Conservation (phyloP, 2,797 vertebrate species). For the Australoheros facetus region DNA sequence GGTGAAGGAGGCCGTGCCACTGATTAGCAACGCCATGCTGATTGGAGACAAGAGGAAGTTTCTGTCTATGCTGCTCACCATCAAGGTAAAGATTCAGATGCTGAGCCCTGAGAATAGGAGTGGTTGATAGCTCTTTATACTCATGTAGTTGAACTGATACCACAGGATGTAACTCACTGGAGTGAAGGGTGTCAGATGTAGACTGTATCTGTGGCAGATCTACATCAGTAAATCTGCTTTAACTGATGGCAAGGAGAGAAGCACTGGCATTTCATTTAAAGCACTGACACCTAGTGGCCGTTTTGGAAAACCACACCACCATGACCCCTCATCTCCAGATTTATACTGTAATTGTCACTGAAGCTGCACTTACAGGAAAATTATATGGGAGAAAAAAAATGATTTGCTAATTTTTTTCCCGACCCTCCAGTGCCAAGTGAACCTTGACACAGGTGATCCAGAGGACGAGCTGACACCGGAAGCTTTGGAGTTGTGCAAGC, state of each 20-base stretch:
- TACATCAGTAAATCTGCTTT: background rate
- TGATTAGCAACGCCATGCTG: constrained; percentile 92
- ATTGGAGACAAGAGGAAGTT: constrained; percentile 94
- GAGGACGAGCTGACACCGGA: constrained; percentile 85
- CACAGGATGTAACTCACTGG: background rate
- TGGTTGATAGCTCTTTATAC: background rate
- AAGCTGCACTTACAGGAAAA: background rate
- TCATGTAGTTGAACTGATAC: background rate
- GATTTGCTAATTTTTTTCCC: no score
- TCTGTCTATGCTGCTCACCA: constrained; percentile 89
- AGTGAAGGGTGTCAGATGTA: background rate
- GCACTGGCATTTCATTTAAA: background rate
- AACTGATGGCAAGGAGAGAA: background rate
- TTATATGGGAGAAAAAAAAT: no score
- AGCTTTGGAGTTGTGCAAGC: constrained; percentile 80
- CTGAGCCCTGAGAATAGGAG: background rate
- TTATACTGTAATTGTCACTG: accelerated
- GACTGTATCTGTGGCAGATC: background rate
- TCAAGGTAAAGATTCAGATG: constrained; percentile 84
- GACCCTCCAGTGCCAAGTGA: constrained; percentile 78
- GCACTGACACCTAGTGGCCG: constrained; percentile 68
- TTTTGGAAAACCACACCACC: background rate
- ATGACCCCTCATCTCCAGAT: background rate
- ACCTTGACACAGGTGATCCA: constrained; percentile 77
- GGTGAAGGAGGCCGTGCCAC: constrained; percentile 86